Percentiles rank a stretch among this genome's conserved stretches.
Evolutionary conservation across 2,888 invertebrate genomes (phyloP).

Genomic region (Scaptomyza flava): DNA sequence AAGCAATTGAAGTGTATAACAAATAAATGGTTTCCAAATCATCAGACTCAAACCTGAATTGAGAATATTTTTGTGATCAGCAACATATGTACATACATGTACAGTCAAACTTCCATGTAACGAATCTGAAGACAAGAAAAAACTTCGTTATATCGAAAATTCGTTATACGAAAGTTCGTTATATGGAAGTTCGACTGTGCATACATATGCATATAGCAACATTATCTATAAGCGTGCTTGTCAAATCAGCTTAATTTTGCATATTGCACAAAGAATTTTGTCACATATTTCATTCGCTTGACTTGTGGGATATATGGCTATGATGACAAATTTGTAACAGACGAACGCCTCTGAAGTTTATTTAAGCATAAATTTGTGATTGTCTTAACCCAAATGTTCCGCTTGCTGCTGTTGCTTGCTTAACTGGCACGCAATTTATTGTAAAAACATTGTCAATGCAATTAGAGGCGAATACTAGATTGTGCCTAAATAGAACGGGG

Average conservation of each 20-base stretch:
- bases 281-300: constrained; percentile 18
- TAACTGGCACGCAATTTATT: constrained; percentile 75
- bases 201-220: neutral
- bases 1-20: constrained; percentile 12
- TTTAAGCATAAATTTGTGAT: constrained; percentile 71
- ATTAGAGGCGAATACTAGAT: constrained; percentile 57
- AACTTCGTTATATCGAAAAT: no score
- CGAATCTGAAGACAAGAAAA: no score
- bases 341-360: constrained; percentile 72
- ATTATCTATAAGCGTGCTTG: constrained; percentile 52
- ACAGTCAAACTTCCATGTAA: no score
- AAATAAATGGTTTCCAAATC: neutral
- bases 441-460: constrained; percentile 78
- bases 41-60: neutral
- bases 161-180: no score
- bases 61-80: neutral
- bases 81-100: neutral
- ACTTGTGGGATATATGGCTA: neutral
- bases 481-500: constrained; percentile 8
- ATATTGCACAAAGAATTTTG: constrained; percentile 32
- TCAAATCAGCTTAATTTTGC: constrained; percentile 64
- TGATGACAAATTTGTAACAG: constrained; percentile 75
- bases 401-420: constrained; percentile 2
- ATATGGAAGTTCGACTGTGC: no score
- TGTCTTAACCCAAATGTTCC: constrained; percentile 75